Evolutionary conservation across 2,888 invertebrate species (phyloP).

Genomic region (Drosophila stalkeri): DNA sequence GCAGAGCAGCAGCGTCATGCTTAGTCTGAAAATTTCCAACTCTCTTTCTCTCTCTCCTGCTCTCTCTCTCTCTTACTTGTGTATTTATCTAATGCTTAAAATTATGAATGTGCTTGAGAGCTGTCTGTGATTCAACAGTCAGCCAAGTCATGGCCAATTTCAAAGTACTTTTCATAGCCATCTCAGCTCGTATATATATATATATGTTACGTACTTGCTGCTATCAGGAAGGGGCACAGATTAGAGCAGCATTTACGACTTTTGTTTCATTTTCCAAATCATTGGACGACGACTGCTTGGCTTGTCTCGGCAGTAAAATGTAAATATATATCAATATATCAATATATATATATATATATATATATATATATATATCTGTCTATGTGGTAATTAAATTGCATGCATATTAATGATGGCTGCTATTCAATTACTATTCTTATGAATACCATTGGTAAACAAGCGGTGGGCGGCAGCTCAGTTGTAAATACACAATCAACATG

Average conservation of each 20-base stretch:
- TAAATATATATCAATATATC: background rate
- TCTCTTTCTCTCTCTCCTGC: background rate
- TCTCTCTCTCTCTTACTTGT: slow-evolving; percentile 8
- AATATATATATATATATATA: background rate
- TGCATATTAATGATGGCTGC: slow-evolving; percentile 35
- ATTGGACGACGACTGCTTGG: slow-evolving; percentile 6
- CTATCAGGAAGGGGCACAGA: slow-evolving; percentile 32
- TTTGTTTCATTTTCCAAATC: slow-evolving; percentile 31
- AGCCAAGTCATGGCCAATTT: slow-evolving; percentile 54
- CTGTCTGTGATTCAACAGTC: slow-evolving; percentile 38
- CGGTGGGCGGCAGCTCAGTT: slow-evolving; percentile 2
- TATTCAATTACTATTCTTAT: slow-evolving; percentile 50
- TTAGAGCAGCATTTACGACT: slow-evolving; percentile 32
- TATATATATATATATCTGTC: background rate
- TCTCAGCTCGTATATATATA: slow-evolving; percentile 3
- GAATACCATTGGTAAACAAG: slow-evolving; percentile 28
- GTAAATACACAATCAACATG: slow-evolving; percentile 26
- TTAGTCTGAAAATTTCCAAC: slow-evolving; percentile 22
- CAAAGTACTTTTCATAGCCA: slow-evolving; percentile 20
- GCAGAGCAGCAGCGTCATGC: slow-evolving; percentile 57
- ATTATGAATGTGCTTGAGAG: slow-evolving; percentile 63
- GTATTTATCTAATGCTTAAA: slow-evolving; percentile 64
- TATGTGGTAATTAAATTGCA: slow-evolving; percentile 24
- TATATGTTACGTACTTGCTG: slow-evolving; percentile 36
- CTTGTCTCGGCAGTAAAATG: background rate